phyloP scores from a whole-genome alignment of 2,113 vertebrate genomes.

The Oxygymnocypris stewartii region DNA sequence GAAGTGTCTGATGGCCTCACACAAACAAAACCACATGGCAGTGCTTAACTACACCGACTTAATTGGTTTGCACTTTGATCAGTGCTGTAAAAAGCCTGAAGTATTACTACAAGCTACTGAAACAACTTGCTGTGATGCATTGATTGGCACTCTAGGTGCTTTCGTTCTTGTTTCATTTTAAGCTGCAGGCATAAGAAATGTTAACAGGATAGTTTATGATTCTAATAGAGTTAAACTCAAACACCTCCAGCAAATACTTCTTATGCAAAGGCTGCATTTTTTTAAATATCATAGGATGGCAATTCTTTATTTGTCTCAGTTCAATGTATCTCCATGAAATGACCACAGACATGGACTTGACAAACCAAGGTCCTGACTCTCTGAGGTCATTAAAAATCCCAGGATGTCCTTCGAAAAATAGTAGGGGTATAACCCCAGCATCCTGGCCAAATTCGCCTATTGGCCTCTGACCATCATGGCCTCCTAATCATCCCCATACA shows the following conservation, averaged over 20 bases:
- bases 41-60: background rate
- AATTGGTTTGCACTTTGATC: slow-evolving; percentile 37
- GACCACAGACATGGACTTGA: background rate
- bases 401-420: too few relatives aligned
- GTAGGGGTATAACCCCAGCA: too few relatives aligned
- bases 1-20: slow-evolving; percentile 2
- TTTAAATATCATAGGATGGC: background rate
- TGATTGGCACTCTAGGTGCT: background rate
- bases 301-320: background rate
- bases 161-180: slow-evolving; percentile 5
- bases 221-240: background rate
- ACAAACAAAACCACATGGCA: slow-evolving; percentile 21
- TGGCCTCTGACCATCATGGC: too few relatives aligned
- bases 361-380: background rate
- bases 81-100: slow-evolving; percentile 10
- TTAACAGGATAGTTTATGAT: background rate
- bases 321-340: background rate
- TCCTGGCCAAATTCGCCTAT: too few relatives aligned
- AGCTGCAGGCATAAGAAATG: background rate
- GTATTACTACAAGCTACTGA: slow-evolving; percentile 12
- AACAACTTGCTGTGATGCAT: background rate
- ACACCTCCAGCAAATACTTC: background rate
- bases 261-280: background rate
- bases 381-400: too few relatives aligned
- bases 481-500: too few relatives aligned